Base-by-base conservation (phyloP, 2,888 invertebrate species). In the Aradus depressus region DNA sequence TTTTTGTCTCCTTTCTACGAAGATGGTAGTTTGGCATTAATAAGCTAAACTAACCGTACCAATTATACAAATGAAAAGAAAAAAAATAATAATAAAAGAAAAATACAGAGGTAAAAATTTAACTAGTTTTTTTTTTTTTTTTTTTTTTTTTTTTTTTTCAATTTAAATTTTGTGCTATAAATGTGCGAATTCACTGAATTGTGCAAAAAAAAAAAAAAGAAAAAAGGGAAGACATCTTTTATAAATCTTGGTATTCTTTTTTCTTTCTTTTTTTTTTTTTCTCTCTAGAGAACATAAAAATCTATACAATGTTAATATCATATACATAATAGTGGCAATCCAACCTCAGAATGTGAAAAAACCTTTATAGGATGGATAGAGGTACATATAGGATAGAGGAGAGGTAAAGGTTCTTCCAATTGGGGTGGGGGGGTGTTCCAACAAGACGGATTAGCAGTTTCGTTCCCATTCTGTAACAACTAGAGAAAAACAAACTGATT, bases 341-440 rank as follows among this genome's bases (percentile, higher is more conserved):
- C 49, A 49, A 49, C 28, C 49, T 28, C 49, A 49, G 49, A 49
- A n/a, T n/a, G n/a, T n/a, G n/a, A n/a, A n/a, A n/a, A n/a, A n/a
- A n/a, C n/a, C n/a, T n/a, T n/a, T n/a, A n/a, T n/a, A n/a, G n/a
- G n/a, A n/a, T n/a, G n/a, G n/a, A 31, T n/a, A 31, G 31, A 31
- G 8, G n/a, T 31, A 31, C 12, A 31, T 31, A 31, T 31, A 31
- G n/a, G n/a, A n/a, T n/a, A n/a, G n/a, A n/a, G n/a, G n/a, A n/a
- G n/a, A n/a, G n/a, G n/a, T n/a, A n/a, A n/a, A n/a, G n/a, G n/a
- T n/a, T n/a, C n/a, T n/a, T n/a, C n/a, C n/a, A n/a, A n/a, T n/a
- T n/a, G n/a, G n/a, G n/a, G n/a, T n/a, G n/a, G n/a, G n/a, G n/a
- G n/a, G n/a, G n/a, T n/a, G n/a, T n/a, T n/a, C n/a, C n/a, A n/a